phyloP scores from a whole-genome alignment of 2,888 invertebrate species.

The Stenchaetothrips biformis region DNA sequence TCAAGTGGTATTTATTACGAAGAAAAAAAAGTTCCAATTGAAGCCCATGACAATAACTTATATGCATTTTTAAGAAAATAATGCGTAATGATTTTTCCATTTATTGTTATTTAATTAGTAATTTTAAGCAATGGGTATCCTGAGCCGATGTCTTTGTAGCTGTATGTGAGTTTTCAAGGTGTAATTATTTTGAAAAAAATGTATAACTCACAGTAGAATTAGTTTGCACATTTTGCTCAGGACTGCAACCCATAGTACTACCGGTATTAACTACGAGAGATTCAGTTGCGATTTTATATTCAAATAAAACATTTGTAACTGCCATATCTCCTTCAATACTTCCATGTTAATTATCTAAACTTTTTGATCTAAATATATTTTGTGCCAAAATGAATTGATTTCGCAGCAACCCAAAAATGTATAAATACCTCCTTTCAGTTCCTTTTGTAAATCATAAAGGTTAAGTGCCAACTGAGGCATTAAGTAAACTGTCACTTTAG shows the following conservation, averaged over 20 bases:
- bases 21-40: not conserved
- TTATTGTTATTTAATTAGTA: not conserved
- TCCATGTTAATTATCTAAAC: not conserved
- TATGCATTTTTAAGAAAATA: not conserved
- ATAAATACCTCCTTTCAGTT: not conserved
- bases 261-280: not conserved
- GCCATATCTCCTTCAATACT: not conserved
- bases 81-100: not conserved
- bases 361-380: not conserved
- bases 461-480: not conserved
- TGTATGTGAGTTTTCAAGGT: not conserved
- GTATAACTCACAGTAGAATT: not conserved
- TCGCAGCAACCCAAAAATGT: not conserved
- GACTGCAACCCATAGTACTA: not conserved
- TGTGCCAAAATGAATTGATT: not conserved
- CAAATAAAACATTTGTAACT: not conserved
- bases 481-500: not conserved
- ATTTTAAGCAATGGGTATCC: not conserved
- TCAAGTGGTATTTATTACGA: not conserved
- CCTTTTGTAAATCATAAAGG: not conserved
- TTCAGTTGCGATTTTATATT: not conserved
- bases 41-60: conserved; percentile 19
- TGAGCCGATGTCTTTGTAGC: not conserved
- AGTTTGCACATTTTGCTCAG: not conserved
- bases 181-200: not conserved